These are phyloP conservation scores for Shinisaurus crocodilurus DNA, from an alignment of 2,113 vertebrate species.

Conservation along the genomic window DNA sequence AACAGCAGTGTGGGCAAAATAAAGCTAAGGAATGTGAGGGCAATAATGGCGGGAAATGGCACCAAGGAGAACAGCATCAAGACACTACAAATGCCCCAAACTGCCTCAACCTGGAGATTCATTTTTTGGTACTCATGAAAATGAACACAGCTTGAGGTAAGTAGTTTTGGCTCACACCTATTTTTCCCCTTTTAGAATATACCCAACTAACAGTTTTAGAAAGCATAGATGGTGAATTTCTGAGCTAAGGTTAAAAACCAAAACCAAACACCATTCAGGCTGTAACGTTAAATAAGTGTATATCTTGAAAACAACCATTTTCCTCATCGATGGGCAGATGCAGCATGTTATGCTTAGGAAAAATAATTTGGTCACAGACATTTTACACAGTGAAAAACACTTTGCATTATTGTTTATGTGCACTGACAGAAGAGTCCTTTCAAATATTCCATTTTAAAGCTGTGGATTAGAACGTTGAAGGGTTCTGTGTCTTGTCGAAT, in stretches of 20 bases:
- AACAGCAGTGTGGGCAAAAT: neutral
- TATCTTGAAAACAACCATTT: conserved; percentile 11
- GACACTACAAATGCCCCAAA: neutral
- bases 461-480: conserved; percentile 43
- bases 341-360: conserved; percentile 4
- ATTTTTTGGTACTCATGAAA: neutral
- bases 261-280: neutral
- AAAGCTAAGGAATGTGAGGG: neutral
- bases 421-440: conserved; percentile 48
- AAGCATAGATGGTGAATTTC: neutral
- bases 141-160: neutral
- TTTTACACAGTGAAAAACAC: conserved; percentile 39
- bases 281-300: neutral
- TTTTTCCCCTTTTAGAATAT: neutral
- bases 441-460: conserved; percentile 43
- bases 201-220: neutral
- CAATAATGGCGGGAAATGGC: too few relatives aligned
- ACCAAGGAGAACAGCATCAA: neutral
- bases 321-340: neutral
- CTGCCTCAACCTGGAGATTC: neutral
- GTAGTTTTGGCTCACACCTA: neutral
- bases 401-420: conserved; percentile 51
- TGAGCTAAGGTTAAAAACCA: neutral
- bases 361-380: neutral
- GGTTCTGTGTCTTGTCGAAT: conserved; percentile 45